Percentiles rank a stretch among this genome's conserved stretches.
phyloP scores from a whole-genome alignment of 1,140 invertebrate genomes.

The Rhagoletis zephyria region DNA sequence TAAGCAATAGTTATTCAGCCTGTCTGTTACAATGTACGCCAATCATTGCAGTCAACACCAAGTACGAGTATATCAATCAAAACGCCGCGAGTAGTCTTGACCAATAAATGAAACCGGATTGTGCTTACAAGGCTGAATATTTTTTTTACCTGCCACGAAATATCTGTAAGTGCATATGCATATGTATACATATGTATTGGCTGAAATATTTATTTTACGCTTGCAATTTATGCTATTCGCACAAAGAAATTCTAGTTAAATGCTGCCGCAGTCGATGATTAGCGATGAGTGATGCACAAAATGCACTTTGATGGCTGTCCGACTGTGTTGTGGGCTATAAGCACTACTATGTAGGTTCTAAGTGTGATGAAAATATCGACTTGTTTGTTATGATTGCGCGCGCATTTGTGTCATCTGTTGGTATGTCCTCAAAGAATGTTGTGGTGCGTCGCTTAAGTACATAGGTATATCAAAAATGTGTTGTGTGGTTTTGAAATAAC shows the following conservation, averaged over 20 bases:
- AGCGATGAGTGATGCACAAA: not conserved
- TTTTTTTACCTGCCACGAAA: not conserved
- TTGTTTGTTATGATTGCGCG: not conserved
- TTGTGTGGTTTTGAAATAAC: too few relatives aligned
- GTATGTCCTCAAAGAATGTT: not conserved
- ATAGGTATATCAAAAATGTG: too few relatives aligned
- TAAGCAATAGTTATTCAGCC: not conserved
- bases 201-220: slow-evolving; percentile 10
- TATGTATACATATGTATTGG: not conserved
- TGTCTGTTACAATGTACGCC: not conserved
- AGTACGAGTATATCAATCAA: slow-evolving; percentile 39
- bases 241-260: not conserved
- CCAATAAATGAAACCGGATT: slow-evolving; percentile 40
- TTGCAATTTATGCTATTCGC: not conserved
- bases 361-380: too few relatives aligned
- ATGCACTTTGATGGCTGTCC: not conserved
- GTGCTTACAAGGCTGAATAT: slow-evolving; percentile 10
- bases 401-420: not conserved
- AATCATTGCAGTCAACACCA: slow-evolving; percentile 34
- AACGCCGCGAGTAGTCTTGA: slow-evolving; percentile 19
- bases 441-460: not conserved
- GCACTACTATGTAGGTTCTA: too few relatives aligned
- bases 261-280: not conserved
- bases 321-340: not conserved
- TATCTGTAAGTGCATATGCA: not conserved